Evolutionary conservation across 2,113 vertebrate species (phyloP), one percentile per base, ranked within the genome.

Genomic region (Ciconia stormi): DNA sequence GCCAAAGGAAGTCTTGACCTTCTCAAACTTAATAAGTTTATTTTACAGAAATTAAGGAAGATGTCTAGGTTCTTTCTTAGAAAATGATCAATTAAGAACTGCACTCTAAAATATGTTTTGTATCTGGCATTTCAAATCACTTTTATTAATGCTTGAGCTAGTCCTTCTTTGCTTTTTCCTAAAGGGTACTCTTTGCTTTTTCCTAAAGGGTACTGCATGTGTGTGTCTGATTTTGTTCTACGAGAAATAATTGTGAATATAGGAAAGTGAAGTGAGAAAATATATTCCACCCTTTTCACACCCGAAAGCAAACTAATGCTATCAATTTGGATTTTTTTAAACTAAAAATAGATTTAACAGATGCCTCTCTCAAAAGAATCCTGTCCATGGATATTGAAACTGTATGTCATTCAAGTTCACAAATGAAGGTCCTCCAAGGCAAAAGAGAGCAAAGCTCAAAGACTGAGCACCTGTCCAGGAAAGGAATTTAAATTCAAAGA

Each of bases 91-190:
- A 30, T 86, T 91, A 78, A 44, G 46, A 82, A 61, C 16, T 47
- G 10, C 29, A 36, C n/a, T 92, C 72, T 59, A 59, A 80, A 94
- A n/a, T 22, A 25, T 25, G 44, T 58, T 91, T 76, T 77, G 18
- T 38, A 65, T n/a, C 56, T 87, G 71, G 63, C 55, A 91, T 92
- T 94, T 96, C 58, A 93, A 91, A 82, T 84, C 16, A 36, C 12
- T 95, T 87, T 90, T 95, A 87, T 88, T 94, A 89, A 92, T 74
- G 50, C 49, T 47, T 81, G 55, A 95, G 18, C 36, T 62, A 80
- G 47, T 83, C 38, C 59, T 94, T 76, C 71, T 91, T 89, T 91
- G 20, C 38, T 65, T 76, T 76, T 90, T 92, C 72, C 66, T 78
- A 22, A 78, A 11, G 53, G 16, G 13, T 53, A n/a, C 27, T 81